These are phyloP conservation scores for Struthio camelus DNA, from an alignment of 2,113 vertebrate genomes.

Conservation along the genomic window DNA sequence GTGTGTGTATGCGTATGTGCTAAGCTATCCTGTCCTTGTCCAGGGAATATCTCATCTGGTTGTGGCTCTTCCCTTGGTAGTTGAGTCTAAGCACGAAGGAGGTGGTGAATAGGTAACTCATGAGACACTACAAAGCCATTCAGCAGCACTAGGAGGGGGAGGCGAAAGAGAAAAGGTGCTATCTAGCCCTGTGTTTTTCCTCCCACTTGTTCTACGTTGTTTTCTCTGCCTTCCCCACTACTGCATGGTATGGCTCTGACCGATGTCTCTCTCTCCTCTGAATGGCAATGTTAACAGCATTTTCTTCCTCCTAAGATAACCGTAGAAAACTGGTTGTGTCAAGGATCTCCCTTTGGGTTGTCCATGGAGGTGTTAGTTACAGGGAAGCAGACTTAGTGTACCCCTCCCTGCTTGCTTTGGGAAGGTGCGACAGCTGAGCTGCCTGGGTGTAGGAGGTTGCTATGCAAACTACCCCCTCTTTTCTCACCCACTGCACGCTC, in stretches of 20 bases:
- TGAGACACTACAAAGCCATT: neutral
- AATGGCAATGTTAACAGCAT: neutral
- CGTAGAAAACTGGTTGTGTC: neutral
- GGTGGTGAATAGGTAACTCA: neutral
- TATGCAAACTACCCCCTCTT: constrained; percentile 62
- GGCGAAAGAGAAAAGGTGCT: neutral
- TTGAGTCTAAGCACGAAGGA: neutral
- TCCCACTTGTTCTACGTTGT: neutral
- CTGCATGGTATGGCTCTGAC: neutral
- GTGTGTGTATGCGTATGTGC: neutral
- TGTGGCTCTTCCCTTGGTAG: constrained; percentile 6
- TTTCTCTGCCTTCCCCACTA: neutral
- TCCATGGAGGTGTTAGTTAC: neutral
- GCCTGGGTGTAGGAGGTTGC: constrained; percentile 59
- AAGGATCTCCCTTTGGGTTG: neutral
- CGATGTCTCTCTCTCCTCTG: neutral
- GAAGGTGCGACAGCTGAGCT: constrained; percentile 53
- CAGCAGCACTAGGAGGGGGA: neutral
- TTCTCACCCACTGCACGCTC: constrained; percentile 34
- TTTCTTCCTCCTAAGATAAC: neutral
- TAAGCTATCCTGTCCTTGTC: neutral
- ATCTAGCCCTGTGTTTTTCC: neutral
- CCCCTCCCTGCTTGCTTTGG: constrained; percentile 14
- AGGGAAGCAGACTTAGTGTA: neutral
- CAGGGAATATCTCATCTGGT: neutral